Evolutionary conservation across 2,888 invertebrate genomes (phyloP), one percentile per base, ranked within the genome.

Genomic region (Erebia ligea): DNA sequence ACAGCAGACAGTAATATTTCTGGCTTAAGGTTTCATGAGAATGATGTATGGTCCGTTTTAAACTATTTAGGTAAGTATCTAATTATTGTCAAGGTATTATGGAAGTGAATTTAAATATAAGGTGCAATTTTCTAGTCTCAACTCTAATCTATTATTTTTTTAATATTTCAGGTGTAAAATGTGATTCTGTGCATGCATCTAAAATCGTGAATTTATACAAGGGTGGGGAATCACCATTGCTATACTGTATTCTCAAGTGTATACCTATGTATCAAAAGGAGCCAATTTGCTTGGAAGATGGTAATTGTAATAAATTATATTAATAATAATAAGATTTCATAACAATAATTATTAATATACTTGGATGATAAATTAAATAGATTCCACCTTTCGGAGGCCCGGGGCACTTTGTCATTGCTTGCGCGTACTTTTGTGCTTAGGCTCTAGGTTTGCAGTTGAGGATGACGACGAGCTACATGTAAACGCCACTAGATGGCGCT

Each of bases 21-120:
- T 10, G 77, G 76, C 0, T 79, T 92, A 42, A 82, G 81, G 58
- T 94, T 94, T 72, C 81, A 84, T 1, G 90, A 93, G 2, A 82
- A 76, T 67, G 94, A 94, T 83, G 82, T 94, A 17, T 92, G 91
- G 87, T 89, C 92, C 70, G 88, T 95, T 70, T 82, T 95, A 50
- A 90, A 89, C 77, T 90, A 84, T 81, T 82, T 93, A 80, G 93
- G 92, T 92, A 76, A 72, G 8, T 59, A 19, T 15, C 40, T 42
- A 19, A 17, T 25, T 62, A 45, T 2, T 40, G 40, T 9, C 3
- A 11, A 45, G 42, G 0, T 45, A 2, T 8, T 45, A 10, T 45
- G 13, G 45, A 45, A 13, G 2, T 45, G 2, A 4, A 45, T 2
- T 11, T 13, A 45, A 45, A 13, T 9, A 40, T 6, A 40, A 6